A percentile compares a stretch with the other conserved stretches of the same genome.
phyloP scores from a whole-genome alignment of 2,888 invertebrate genomes.

The Ennomos quercinarius region DNA sequence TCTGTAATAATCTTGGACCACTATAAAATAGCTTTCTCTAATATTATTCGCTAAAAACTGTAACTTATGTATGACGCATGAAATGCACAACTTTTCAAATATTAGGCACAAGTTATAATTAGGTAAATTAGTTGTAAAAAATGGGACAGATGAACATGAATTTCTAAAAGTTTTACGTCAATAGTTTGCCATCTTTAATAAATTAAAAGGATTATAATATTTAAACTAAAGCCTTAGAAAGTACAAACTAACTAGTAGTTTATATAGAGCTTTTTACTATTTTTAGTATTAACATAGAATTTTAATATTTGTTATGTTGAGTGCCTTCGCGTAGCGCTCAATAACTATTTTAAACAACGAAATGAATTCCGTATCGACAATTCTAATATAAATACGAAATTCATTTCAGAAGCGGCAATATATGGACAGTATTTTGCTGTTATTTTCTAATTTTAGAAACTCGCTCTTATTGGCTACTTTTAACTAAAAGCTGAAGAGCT shows the following conservation, averaged over 20 bases:
- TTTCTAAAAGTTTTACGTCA: constrained; percentile 6
- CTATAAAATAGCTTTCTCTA: constrained; percentile 33
- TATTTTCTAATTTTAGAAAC: constrained; percentile 35
- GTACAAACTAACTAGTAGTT: constrained; percentile 2
- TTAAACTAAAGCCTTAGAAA: too few relatives aligned
- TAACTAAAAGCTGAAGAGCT: constrained; percentile 24
- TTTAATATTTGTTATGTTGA: constrained; percentile 40
- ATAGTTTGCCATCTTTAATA: not conserved
- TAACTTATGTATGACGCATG: constrained; percentile 44
- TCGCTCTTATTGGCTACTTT: constrained; percentile 35
- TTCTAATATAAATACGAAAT: constrained; percentile 13
- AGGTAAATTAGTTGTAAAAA: constrained; percentile 23
- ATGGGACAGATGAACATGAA: constrained; percentile 39
- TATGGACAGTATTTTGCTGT: constrained; percentile 30
- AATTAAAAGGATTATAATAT: not conserved
- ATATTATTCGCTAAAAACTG: constrained; percentile 37
- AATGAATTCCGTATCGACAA: constrained; percentile 40
- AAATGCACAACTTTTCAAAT: constrained; percentile 47
- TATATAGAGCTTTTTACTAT: constrained; percentile 37
- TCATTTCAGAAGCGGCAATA: constrained; percentile 15
- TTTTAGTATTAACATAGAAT: constrained; percentile 19
- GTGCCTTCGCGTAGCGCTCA: constrained; percentile 59
- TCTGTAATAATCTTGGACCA: constrained; percentile 46
- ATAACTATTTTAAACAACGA: constrained; percentile 29
- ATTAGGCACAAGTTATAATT: constrained; percentile 30